phyloP scores from a whole-genome alignment of 2,888 invertebrate genomes.

The Ypsolopha scabrella region DNA sequence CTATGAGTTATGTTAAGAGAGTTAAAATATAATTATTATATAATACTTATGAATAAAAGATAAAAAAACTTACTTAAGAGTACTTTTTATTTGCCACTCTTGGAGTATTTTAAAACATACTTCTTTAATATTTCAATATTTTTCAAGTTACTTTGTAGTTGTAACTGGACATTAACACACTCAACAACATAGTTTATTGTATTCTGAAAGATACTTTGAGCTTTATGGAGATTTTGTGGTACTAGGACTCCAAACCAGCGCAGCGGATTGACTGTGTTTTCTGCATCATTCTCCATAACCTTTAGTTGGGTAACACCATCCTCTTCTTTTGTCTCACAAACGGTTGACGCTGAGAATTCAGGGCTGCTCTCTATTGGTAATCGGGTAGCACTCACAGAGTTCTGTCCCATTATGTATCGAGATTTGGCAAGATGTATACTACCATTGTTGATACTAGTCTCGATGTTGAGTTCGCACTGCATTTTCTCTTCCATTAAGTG shows the following conservation, averaged over 20 bases:
- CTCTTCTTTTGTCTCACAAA: slow-evolving; percentile 45
- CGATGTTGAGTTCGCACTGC: slow-evolving; percentile 74
- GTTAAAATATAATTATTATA: too few relatives aligned
- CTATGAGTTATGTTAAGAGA: too few relatives aligned
- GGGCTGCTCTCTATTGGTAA: slow-evolving; percentile 76
- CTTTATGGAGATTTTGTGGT: slow-evolving; percentile 81
- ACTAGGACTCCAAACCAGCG: slow-evolving; percentile 91
- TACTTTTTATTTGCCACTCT: background rate
- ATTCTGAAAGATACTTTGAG: slow-evolving; percentile 80
- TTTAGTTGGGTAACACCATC: slow-evolving; percentile 51
- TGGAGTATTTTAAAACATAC: slow-evolving; percentile 8
- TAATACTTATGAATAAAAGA: too few relatives aligned
- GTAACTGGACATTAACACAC: slow-evolving; percentile 76
- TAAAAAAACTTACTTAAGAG: background rate
- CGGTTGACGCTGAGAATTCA: slow-evolving; percentile 46
- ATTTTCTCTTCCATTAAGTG: slow-evolving; percentile 82
- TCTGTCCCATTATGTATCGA: slow-evolving; percentile 83
- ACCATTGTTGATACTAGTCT: slow-evolving; percentile 76
- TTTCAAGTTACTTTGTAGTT: slow-evolving; percentile 52
- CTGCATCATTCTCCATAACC: slow-evolving; percentile 32
- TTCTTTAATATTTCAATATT: slow-evolving; percentile 33
- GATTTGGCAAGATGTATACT: slow-evolving; percentile 80
- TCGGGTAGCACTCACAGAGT: slow-evolving; percentile 76
- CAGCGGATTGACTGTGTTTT: slow-evolving; percentile 73
- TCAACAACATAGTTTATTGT: slow-evolving; percentile 75